These are phyloP conservation scores for Urosaurus nigricauda DNA, from an alignment of 2,797 vertebrate genomes.

Conservation along the genomic window DNA sequence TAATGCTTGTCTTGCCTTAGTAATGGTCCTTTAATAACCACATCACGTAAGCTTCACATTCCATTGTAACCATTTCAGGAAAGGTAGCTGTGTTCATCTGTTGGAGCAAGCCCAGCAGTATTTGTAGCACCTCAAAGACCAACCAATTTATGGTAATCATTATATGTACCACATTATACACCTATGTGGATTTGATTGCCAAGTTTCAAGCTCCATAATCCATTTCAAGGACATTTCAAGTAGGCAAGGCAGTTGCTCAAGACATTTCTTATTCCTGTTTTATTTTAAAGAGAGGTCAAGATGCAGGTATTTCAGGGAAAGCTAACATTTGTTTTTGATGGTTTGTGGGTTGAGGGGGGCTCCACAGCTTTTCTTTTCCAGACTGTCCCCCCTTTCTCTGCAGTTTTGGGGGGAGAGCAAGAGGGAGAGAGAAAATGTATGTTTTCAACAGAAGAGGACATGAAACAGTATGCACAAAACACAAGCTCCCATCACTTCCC, in stretches of 20 bases:
- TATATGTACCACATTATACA: background rate
- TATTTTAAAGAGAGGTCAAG: conserved; percentile 2
- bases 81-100: background rate
- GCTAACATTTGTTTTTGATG: conserved; percentile 6
- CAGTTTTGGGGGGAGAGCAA: background rate
- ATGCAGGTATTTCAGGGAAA: background rate
- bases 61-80: background rate
- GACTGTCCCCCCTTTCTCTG: background rate
- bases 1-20: background rate
- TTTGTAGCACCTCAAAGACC: background rate
- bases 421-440: background rate
- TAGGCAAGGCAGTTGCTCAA: rapidly evolving
- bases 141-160: background rate
- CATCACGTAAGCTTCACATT: background rate
- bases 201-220: background rate
- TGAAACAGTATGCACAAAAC: conserved; percentile 50
- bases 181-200: background rate
- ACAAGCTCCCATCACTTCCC: conserved; percentile 43
- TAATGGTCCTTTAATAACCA: background rate
- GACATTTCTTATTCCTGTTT: background rate
- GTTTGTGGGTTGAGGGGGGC: background rate
- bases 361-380: background rate
- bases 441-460: conserved; percentile 36
- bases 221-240: background rate
- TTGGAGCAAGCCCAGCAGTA: background rate